phyloP scores from a whole-genome alignment of 2,888 invertebrate species.

The Cryptocephalus moraei region DNA sequence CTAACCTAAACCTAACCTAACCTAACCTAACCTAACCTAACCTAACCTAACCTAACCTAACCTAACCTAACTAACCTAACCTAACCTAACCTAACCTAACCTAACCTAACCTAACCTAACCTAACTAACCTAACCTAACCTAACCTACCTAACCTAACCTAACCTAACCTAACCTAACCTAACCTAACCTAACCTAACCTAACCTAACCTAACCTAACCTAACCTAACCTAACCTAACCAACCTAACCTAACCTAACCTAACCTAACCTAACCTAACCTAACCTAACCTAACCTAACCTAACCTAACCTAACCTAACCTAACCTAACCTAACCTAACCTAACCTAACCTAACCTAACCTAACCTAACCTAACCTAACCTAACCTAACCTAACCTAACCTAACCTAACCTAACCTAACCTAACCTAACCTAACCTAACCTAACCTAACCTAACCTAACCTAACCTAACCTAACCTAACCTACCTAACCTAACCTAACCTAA shows the following conservation, averaged over 20 bases:
- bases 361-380: conserved; percentile 1
- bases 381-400: conserved; percentile 2
- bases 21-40: conserved; percentile 14
- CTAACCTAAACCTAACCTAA: conserved; percentile 13
- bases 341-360: conserved; percentile 2
- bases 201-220: conserved; percentile 14
- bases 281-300: conserved; percentile 11
- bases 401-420: conserved; percentile 1
- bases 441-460: background rate
- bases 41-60: conserved; percentile 14
- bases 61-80: conserved; percentile 14
- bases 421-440: background rate
- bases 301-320: conserved; percentile 2
- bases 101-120: conserved; percentile 12
- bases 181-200: conserved; percentile 15
- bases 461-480: conserved; percentile 13
- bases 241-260: conserved; percentile 15
- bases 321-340: conserved; percentile 2
- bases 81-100: conserved; percentile 16
- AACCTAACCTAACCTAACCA: conserved; percentile 15
- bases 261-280: conserved; percentile 13
- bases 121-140: conserved; percentile 13
- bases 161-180: conserved; percentile 15
- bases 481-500: conserved; percentile 5
- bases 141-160: conserved; percentile 15